Evolutionary conservation across 2,797 vertebrate species (phyloP).

Genomic region (Betta splendens): DNA sequence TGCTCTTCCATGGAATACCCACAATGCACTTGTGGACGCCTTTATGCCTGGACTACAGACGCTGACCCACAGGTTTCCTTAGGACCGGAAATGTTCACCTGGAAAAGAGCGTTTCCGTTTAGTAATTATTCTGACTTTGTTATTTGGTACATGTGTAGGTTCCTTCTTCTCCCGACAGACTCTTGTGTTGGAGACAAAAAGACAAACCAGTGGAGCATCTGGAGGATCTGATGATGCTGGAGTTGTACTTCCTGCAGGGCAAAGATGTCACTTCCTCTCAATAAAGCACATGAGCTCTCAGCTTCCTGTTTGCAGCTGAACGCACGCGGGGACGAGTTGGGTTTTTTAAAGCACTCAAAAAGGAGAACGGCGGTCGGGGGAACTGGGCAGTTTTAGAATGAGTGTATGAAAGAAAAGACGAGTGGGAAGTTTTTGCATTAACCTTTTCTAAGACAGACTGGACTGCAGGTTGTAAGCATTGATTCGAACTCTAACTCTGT

Average conservation of each 20-base stretch:
- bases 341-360: constrained; percentile 71
- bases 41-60: constrained; percentile 64
- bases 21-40: constrained; percentile 74
- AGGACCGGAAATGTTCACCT: constrained; percentile 56
- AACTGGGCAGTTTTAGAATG: constrained; percentile 67
- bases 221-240: constrained; percentile 76
- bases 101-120: constrained; percentile 69
- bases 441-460: constrained; percentile 75
- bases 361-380: constrained; percentile 46
- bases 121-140: constrained; percentile 61
- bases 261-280: constrained; percentile 83
- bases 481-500: constrained; percentile 64
- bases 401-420: constrained; percentile 51
- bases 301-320: constrained; percentile 89
- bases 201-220: constrained; percentile 74
- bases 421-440: constrained; percentile 69
- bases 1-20: constrained; percentile 78
- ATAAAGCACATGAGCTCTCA: constrained; percentile 81
- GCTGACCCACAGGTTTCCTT: constrained; percentile 50
- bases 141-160: constrained; percentile 65
- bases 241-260: constrained; percentile 84
- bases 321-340: constrained; percentile 81
- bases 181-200: constrained; percentile 47
- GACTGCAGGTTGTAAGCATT: constrained; percentile 63
- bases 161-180: constrained; percentile 58